Conservation (phyloP, 2,797 vertebrate species). For the Poecilia wingei region DNA sequence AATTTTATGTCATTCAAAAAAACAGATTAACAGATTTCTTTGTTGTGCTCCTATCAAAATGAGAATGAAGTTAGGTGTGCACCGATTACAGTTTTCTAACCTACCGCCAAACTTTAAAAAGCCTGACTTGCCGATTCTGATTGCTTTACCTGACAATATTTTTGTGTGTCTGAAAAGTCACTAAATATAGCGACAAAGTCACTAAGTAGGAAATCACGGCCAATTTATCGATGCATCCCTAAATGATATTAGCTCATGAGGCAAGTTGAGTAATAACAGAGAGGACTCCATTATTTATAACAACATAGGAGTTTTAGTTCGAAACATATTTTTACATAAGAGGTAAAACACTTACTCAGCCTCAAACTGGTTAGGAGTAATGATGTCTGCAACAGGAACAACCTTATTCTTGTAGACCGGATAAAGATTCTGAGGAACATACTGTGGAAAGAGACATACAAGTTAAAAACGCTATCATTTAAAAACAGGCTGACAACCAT, state of each 20-base stretch:
- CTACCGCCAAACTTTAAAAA: too few species aligned
- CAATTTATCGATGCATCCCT: too few species aligned
- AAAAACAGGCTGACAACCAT: neutral
- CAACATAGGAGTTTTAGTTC: neutral
- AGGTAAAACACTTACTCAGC: slow-evolving; percentile 88
- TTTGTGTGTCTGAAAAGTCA: too few species aligned
- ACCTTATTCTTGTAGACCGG: slow-evolving; percentile 95
- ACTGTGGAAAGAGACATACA: slow-evolving; percentile 75
- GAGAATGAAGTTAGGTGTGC: too few species aligned
- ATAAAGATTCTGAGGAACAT: slow-evolving; percentile 94
- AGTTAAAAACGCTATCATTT: neutral
- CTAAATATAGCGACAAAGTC: too few species aligned
- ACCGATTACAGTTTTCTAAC: too few species aligned
- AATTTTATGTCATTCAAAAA: neutral
- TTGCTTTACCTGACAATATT: neutral
- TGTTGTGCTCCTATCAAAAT: neutral
- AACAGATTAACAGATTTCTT: neutral
- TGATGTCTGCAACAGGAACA: slow-evolving; percentile 95
- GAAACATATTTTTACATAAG: neutral
- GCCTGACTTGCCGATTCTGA: too few species aligned
- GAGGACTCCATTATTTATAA: neutral
- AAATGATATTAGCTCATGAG: neutral
- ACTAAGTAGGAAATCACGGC: too few species aligned
- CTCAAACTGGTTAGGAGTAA: slow-evolving; percentile 98
- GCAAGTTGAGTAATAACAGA: neutral